A percentile compares a stretch with the other conserved stretches of the same genome.
phyloP scores from a whole-genome alignment of 2,113 vertebrate species.

The Percopsis transmontana region DNA sequence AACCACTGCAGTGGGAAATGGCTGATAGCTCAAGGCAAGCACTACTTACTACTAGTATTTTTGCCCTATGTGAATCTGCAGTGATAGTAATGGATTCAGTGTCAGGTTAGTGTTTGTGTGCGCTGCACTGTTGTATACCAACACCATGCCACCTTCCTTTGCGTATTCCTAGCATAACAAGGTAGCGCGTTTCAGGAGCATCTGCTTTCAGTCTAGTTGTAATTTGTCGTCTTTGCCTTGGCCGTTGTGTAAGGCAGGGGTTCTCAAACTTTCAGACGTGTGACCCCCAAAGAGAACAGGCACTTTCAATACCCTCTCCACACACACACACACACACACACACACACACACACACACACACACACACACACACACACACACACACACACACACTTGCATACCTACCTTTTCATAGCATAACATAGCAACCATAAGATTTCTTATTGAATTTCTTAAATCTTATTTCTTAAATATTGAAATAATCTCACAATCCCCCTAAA shows the following conservation, averaged over 20 bases:
- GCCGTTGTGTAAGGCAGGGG: conserved; percentile 21
- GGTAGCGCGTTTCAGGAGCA: conserved; percentile 32
- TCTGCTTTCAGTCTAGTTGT: conserved; percentile 31
- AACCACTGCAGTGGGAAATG: conserved; percentile 29
- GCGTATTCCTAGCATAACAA: conserved; percentile 6
- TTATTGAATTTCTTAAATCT: no score
- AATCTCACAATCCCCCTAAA: no score
- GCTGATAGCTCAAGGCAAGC: conserved; percentile 32
- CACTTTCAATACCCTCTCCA: no score
- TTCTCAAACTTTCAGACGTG: no score
- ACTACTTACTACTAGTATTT: conserved; percentile 35
- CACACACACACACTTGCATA: no score
- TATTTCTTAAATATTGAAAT: no score
- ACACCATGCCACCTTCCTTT: conserved; percentile 15
- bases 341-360: no score
- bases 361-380: no score
- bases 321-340: no score
- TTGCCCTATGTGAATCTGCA: conserved; percentile 3
- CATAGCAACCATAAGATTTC: no score
- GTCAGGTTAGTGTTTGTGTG: conserved; percentile 25
- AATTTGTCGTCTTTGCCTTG: conserved; percentile 15
- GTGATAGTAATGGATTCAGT: neutral
- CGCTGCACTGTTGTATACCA: neutral
- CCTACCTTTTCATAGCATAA: no score
- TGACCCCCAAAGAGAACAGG: no score